Percentiles rank a stretch among this genome's conserved stretches.
Conservation (phyloP, 2,888 invertebrate species). For the Cantharis rufa region DNA sequence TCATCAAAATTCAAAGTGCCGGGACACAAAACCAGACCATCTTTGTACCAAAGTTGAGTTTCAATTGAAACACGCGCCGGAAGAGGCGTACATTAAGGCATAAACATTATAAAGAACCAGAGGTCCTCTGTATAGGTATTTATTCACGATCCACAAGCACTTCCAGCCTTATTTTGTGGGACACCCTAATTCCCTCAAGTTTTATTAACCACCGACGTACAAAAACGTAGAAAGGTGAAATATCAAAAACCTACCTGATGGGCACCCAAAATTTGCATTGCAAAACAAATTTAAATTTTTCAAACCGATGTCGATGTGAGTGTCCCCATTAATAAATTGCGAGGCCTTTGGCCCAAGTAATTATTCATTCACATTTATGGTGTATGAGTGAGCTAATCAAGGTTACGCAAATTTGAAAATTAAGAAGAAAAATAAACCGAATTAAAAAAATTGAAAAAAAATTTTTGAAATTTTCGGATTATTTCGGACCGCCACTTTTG, state of each 20-base stretch:
- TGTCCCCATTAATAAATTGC: background rate
- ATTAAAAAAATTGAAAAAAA: background rate
- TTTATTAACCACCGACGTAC: background rate
- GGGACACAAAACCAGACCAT: conserved; percentile 12
- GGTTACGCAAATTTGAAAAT: background rate
- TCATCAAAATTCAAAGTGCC: conserved; percentile 8
- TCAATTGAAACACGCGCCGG: conserved; percentile 33
- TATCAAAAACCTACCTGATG: background rate
- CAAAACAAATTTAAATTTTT: background rate
- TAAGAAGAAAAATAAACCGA: background rate
- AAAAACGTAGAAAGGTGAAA: background rate
- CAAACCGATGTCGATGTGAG: background rate
- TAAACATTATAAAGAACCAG: conserved; percentile 21
- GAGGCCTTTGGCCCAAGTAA: background rate
- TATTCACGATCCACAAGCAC: conserved; percentile 14
- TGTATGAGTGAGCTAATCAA: background rate
- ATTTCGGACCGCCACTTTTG: too few species aligned
- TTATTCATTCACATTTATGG: background rate
- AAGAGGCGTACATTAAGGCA: conserved; percentile 34
- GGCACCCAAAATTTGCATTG: background rate
- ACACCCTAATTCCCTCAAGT: background rate
- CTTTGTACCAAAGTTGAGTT: conserved; percentile 22
- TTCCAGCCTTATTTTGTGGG: conserved; percentile 5
- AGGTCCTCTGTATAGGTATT: conserved; percentile 6
- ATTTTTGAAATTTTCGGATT: background rate